A percentile compares a stretch with the other conserved stretches of the same genome.
phyloP scores from a whole-genome alignment of 2,888 invertebrate genomes.

The Lathronympha strigana region DNA sequence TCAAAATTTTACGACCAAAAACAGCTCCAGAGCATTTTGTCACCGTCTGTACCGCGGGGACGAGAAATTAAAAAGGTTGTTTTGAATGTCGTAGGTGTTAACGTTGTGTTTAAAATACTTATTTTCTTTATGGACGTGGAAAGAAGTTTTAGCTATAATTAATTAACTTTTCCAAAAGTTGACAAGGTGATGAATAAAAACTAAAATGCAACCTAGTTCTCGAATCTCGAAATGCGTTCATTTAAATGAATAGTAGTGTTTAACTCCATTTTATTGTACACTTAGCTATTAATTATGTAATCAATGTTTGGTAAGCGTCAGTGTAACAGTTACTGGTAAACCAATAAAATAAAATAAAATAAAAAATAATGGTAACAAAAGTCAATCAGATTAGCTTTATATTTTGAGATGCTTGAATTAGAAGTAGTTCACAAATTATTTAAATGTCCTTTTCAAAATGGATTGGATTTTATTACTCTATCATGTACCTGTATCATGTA shows the following conservation, averaged over 20 bases:
- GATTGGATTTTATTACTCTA: too few relatives aligned
- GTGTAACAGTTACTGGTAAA: too few relatives aligned
- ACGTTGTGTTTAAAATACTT: slow-evolving; percentile 9
- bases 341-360: too few relatives aligned
- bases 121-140: background rate
- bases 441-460: too few relatives aligned
- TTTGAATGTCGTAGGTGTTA: slow-evolving; percentile 29
- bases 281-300: too few relatives aligned
- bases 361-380: too few relatives aligned
- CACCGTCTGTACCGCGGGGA: slow-evolving; percentile 6
- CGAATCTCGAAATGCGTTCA: background rate
- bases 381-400: too few relatives aligned
- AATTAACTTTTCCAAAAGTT: background rate
- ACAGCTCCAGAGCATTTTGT: background rate
- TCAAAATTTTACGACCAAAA: background rate
- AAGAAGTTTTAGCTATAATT: slow-evolving; percentile 2
- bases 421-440: too few relatives aligned
- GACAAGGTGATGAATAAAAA: background rate
- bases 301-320: too few relatives aligned
- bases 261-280: too few relatives aligned
- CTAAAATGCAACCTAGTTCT: background rate
- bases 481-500: too few relatives aligned
- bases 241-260: background rate
- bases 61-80: slow-evolving; percentile 27
- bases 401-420: too few relatives aligned